Percentiles rank a stretch among this genome's conserved stretches.
These are phyloP conservation scores for Chesias legatella DNA, from an alignment of 2,888 invertebrate genomes.

Conservation along the genomic window DNA sequence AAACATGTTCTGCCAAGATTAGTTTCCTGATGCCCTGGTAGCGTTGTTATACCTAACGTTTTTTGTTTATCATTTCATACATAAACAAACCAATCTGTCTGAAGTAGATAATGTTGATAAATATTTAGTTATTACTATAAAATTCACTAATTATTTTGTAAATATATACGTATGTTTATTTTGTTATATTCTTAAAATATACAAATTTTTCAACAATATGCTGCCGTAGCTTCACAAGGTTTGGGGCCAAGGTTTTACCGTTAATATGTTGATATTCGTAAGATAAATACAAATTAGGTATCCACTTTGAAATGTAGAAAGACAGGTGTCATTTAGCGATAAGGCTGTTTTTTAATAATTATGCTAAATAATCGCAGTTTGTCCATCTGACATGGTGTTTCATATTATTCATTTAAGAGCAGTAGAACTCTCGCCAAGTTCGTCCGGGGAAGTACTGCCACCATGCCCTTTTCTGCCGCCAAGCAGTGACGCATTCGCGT, in stretches of 20 bases:
- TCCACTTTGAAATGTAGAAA: conserved; percentile 46
- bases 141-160: conserved; percentile 40
- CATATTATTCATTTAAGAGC: no score
- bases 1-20: conserved; percentile 22
- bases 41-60: conserved; percentile 19
- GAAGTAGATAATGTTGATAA: conserved; percentile 3
- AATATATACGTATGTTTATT: no score
- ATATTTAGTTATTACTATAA: conserved; percentile 15
- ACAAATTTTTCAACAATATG: conserved; percentile 63
- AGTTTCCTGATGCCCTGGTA: conserved; percentile 31
- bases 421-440: no score
- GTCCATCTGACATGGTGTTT: conserved; percentile 20
- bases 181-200: conserved; percentile 66
- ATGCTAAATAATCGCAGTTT: conserved; percentile 35
- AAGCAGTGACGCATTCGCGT: no score
- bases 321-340: conserved; percentile 41
- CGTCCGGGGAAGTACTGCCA: no score
- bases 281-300: conserved; percentile 51
- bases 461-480: no score
- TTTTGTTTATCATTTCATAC: background rate
- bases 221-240: conserved; percentile 62
- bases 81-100: background rate
- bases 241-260: conserved; percentile 72
- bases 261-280: conserved; percentile 65
- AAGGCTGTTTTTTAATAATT: conserved; percentile 13